Conservation (phyloP, 2,888 invertebrate genomes). For the Bugula neritina region DNA sequence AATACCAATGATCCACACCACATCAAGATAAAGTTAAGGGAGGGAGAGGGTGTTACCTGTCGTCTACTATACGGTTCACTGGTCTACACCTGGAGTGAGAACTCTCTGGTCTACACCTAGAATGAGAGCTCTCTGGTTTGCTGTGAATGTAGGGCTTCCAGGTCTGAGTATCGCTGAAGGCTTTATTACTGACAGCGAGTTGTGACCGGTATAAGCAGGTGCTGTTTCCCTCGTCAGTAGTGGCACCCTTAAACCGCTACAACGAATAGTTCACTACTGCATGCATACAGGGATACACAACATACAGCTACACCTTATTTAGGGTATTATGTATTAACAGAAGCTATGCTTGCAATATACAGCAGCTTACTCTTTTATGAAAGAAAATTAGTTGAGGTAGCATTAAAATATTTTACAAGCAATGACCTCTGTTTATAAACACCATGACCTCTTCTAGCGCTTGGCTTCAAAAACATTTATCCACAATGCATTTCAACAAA, state of each 20-base stretch:
- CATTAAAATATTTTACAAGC: too few species aligned
- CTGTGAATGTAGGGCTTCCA: neutral
- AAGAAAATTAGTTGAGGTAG: too few species aligned
- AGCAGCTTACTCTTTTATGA: too few species aligned
- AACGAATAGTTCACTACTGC: neutral
- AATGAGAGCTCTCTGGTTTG: neutral
- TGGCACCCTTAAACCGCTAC: conserved; percentile 19
- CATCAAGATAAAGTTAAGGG: too few species aligned
- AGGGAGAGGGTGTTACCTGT: conserved; percentile 15
- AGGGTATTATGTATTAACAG: too few species aligned
- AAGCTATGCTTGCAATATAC: too few species aligned
- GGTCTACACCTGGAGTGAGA: neutral
- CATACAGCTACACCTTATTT: too few species aligned
- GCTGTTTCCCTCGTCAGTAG: neutral
- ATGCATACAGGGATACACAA: neutral
- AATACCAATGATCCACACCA: too few species aligned
- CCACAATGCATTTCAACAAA: too few species aligned
- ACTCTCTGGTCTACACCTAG: neutral
- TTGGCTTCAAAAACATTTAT: too few species aligned
- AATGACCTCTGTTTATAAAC: too few species aligned
- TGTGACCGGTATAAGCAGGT: conserved; percentile 17
- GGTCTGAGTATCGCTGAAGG: conserved; percentile 5
- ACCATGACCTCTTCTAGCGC: too few species aligned
- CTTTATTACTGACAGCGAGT: conserved; percentile 18
- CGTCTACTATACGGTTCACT: neutral